Evolutionary conservation across 1,140 invertebrate species (phyloP), one percentile per base, ranked within the genome.

Genomic region (Wasmannia auropunctata): DNA sequence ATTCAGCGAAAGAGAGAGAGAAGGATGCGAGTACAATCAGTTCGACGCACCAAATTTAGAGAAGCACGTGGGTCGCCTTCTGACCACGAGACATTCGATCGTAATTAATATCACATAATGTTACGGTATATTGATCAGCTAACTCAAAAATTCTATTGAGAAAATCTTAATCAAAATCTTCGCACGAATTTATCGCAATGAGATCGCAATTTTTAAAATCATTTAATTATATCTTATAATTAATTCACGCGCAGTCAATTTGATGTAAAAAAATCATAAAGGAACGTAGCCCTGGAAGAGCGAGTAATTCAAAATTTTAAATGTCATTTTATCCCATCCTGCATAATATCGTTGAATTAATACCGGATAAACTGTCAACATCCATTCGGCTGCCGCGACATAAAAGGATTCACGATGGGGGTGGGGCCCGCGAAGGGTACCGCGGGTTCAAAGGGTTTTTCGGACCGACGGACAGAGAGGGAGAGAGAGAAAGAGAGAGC

Each of bases 391-490:
- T 60, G 85, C 43, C 46, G 54, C 4, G 72, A 70, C 51, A 89
- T 84, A 91, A 91, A 92, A 91, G 91, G 86, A 77, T 80, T 63
- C 49, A 58, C 37, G 40, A 70, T 46, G 46, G 65, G 62, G 67
- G 46, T 49, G 46, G 72, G 28, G 31, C 69, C 46, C 75, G 49
- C 46, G 62, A 70, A 65, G 86, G 60, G 81, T n/a, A 79, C 51
- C 37, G 63, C 40, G 76, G 72, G 90, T 75, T 89, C 83, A 87
- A 91, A 92, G 88, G 86, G 84, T 88, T 87, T 75, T 75, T 90
- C 75, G 81, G 54, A 62, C 63, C 51, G 37, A 67, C 11, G 40
- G 34, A 86, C 49, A 77, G 86, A 75, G 62, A 90, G 85, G 60
- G 80, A 90, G 76, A 81, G 80, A 69, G 80, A 90, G 81, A 76